Percentiles rank a stretch among this genome's conserved stretches.
Evolutionary conservation across 1,140 invertebrate species (phyloP).

Genomic region (Pinna nobilis): DNA sequence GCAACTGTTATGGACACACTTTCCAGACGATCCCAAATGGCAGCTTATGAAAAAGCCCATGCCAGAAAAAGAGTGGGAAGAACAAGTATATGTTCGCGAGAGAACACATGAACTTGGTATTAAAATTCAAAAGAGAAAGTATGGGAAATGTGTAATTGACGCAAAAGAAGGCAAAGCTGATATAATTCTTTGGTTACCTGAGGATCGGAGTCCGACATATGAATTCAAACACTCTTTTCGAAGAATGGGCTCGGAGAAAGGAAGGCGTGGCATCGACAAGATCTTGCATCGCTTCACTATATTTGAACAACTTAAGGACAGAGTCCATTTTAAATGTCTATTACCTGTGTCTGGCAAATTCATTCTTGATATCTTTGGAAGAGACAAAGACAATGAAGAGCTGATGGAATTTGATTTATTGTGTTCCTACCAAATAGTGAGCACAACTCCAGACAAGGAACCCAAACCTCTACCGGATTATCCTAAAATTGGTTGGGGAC

Average conservation of each 20-base stretch:
- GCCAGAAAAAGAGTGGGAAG: slow-evolving; percentile 43
- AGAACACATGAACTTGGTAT: slow-evolving; percentile 52
- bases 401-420: slow-evolving; percentile 34
- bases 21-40: slow-evolving; percentile 71
- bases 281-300: slow-evolving; percentile 34
- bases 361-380: slow-evolving; percentile 39
- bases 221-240: slow-evolving; percentile 38
- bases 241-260: background rate
- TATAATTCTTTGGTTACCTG: slow-evolving; percentile 39
- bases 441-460: slow-evolving; percentile 9
- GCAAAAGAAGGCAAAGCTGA: slow-evolving; percentile 43
- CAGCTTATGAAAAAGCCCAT: slow-evolving; percentile 50
- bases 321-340: slow-evolving; percentile 28
- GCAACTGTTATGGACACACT: slow-evolving; percentile 76
- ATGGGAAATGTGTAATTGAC: slow-evolving; percentile 32
- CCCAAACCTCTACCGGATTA: slow-evolving; percentile 37
- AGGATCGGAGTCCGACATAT: slow-evolving; percentile 24
- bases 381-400: slow-evolving; percentile 18
- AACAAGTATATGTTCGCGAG: slow-evolving; percentile 49
- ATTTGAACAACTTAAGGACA: slow-evolving; percentile 32
- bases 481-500: slow-evolving; percentile 41
- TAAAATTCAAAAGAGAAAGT: slow-evolving; percentile 23
- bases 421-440: slow-evolving; percentile 25
- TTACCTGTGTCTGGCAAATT: slow-evolving; percentile 41
- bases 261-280: slow-evolving; percentile 11